A percentile compares a stretch with the other conserved stretches of the same genome.
phyloP scores from a whole-genome alignment of 2,113 vertebrate genomes.

The Lasiurus borealis region DNA sequence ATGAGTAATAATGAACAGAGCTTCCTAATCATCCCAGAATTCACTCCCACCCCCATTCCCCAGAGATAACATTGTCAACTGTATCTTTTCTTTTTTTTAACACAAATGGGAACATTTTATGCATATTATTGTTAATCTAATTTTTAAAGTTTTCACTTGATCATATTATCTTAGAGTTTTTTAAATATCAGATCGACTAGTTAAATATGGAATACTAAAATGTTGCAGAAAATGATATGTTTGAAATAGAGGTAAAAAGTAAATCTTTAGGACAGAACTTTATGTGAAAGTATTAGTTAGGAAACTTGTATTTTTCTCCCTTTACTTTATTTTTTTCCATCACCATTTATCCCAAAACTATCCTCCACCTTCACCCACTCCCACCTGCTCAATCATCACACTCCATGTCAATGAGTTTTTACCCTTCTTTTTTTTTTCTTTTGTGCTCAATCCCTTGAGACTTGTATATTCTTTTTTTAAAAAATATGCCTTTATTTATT shows the following conservation, averaged over 20 bases:
- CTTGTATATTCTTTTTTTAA: too few species aligned
- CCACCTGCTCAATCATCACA: too few species aligned
- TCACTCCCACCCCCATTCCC: neutral
- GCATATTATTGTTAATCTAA: neutral
- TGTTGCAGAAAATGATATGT: neutral
- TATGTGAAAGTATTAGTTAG: neutral
- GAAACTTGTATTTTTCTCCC: neutral
- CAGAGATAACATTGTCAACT: neutral
- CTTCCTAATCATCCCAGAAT: neutral
- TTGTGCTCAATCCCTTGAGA: too few species aligned
- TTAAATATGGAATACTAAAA: neutral
- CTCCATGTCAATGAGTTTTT: too few species aligned
- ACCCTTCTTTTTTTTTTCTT: too few species aligned
- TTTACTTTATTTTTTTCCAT: too few species aligned
- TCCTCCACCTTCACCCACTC: too few species aligned
- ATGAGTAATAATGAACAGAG: neutral
- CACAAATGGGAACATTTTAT: conserved; percentile 15
- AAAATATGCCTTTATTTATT: too few species aligned
- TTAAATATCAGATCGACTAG: neutral
- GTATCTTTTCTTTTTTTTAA: neutral
- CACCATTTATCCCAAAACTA: too few species aligned
- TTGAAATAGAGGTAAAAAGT: neutral
- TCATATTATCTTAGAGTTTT: conserved; percentile 7
- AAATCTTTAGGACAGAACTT: neutral
- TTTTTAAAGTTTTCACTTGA: neutral